Base-by-base conservation (phyloP, 2,113 vertebrate genomes). In the Chiloscyllium plagiosum region DNA sequence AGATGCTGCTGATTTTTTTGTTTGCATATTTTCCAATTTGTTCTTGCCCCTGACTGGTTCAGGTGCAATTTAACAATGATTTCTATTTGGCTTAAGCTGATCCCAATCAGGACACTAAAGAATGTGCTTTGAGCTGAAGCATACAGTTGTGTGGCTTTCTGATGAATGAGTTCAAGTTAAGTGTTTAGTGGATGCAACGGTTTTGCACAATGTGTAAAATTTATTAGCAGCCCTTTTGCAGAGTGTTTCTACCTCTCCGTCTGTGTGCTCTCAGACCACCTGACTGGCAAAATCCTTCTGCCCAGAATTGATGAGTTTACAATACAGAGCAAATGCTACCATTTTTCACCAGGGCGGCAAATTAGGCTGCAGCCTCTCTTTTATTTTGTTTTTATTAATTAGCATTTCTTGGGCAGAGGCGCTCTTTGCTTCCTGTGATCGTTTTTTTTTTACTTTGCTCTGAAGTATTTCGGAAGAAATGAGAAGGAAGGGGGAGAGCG, bases 201-300 rank as follows among this genome's bases (percentile, higher is more conserved):
- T 97, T 98, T 96, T 96, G 96, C 96, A 96, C 97, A 86, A 96
- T 96, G 97, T 0, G 65, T 96, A 96, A 96, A 96, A 97, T 97
- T 96, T 96, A 96, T 96, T 96, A 96, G 95, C 97, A 96, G 69
- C 96, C 97, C 94, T 96, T 96, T 97, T 97, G 65, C 96, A 96
- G 76, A 95, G 93, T 96, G 96, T 96, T 96, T 96, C 92, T 97
- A 96, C 90, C 94, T 95, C 93, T 72, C 42, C 22, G 94, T 96
- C 42, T 15, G 96, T 17, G 65, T 95, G 3, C 97, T 95, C 96
- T 97, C 96, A 69, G 94, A 96, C 95, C 96, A 90, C 69, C 96
- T 96, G 96, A 87, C 96, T 96, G 96, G 78, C 96, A 96, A 96
- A 47, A 96, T 96, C 95, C 69, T 47, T 76, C 61, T 92, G 29